Evolutionary conservation across 2,797 vertebrate species (phyloP).

Genomic region (Melopsittacus undulatus): DNA sequence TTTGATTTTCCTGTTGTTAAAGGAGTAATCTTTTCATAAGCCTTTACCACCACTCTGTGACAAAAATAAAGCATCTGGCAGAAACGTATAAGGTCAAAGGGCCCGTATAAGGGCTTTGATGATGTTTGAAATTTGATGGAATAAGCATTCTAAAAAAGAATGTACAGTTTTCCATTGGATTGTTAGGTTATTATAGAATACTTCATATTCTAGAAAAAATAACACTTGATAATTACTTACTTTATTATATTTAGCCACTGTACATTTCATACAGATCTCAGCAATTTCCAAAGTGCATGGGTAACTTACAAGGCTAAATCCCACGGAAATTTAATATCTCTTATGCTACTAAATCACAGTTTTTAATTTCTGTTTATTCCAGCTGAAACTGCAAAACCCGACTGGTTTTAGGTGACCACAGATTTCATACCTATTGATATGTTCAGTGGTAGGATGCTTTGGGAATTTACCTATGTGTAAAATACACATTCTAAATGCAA

Average conservation of each 20-base stretch:
- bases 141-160: background rate
- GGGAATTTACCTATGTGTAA: background rate
- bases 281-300: background rate
- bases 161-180: background rate
- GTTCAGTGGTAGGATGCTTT: background rate
- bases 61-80: background rate
- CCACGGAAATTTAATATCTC: background rate
- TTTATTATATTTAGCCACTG: background rate
- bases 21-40: constrained; percentile 48
- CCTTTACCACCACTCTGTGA: background rate
- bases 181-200: background rate
- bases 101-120: background rate
- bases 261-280: background rate
- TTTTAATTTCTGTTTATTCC: background rate
- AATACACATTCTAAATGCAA: background rate
- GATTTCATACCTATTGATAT: background rate
- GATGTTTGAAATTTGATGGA: background rate
- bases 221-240: background rate
- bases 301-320: background rate
- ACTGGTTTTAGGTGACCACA: background rate
- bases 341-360: background rate
- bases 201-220: background rate
- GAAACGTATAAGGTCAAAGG: background rate
- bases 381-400: background rate
- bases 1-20: constrained; percentile 49